These are phyloP conservation scores for Plutomurus gul DNA, from an alignment of 1,140 invertebrate species.

Conservation along the genomic window DNA sequence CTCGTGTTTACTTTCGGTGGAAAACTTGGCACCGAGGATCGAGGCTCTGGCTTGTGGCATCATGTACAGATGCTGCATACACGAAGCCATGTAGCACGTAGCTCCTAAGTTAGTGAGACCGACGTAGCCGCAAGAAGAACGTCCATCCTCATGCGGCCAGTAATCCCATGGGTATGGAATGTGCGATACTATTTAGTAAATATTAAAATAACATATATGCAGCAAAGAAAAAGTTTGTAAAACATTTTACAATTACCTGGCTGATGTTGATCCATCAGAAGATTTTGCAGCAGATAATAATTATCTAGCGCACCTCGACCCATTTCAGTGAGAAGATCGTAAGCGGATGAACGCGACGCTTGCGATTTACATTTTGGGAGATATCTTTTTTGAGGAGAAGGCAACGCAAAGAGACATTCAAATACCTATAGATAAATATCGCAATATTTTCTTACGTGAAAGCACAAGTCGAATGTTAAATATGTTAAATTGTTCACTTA, in stretches of 20 bases:
- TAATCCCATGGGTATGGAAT: constrained; percentile 93
- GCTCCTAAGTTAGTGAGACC: constrained; percentile 92
- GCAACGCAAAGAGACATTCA: constrained; percentile 85
- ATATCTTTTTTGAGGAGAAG: constrained; percentile 78
- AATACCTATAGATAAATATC: constrained; percentile 67
- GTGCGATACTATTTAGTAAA: constrained; percentile 69
- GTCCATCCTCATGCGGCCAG: constrained; percentile 92
- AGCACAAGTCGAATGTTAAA: no score
- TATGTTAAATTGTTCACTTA: no score
- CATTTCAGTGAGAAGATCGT: constrained; percentile 85
- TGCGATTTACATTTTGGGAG: constrained; percentile 92
- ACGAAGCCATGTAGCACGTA: constrained; percentile 96
- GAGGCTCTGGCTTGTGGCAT: constrained; percentile 86
- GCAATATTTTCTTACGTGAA: no score
- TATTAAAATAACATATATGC: constrained; percentile 36
- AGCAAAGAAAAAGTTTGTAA: not conserved
- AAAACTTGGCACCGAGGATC: constrained; percentile 72
- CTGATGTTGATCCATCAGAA: constrained; percentile 81
- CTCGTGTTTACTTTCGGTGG: constrained; percentile 74
- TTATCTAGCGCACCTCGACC: constrained; percentile 82
- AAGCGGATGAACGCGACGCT: constrained; percentile 82
- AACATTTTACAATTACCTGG: constrained; percentile 63
- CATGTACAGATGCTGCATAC: constrained; percentile 90
- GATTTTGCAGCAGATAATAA: constrained; percentile 79
- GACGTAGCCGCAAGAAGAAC: constrained; percentile 91